Evolutionary conservation across 2,888 invertebrate species (phyloP), one percentile per base, ranked within the genome.

Genomic region (Drosophila diplacantha): DNA sequence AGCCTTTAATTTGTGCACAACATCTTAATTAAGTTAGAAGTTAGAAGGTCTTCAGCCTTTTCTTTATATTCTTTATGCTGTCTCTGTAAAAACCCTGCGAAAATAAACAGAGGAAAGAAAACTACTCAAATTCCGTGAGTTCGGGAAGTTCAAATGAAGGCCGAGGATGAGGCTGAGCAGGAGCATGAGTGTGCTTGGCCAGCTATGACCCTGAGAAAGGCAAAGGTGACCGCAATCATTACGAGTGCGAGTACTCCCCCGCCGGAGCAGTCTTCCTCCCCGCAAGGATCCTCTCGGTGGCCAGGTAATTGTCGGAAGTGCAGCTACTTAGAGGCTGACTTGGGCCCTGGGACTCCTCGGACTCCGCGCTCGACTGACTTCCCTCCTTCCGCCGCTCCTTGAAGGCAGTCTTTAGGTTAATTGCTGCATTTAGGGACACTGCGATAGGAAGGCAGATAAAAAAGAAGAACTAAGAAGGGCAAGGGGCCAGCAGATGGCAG

Each of bases 181-280:
- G 9, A 11, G 9, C 37, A 50, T 66, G 68, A 31, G 14, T 8
- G 20, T 46, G 44, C 44, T 49, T 71, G 77, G 71, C 78, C 67
- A 83, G 68, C 78, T 81, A 81, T 78, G 78, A 81, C 78, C 65
- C 78, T 79, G 83, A 83, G 78, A 83, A 60, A 3, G 38, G 20
- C 67, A 38, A 35, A 34, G 56, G 60, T 60, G 74, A 79, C 78
- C 78, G 78, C 83, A 79, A 83, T 83, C 78, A 81, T 79, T 79
- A 69, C 66, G 44, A 44, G 20, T 11, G 20, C 58, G 29, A 58
- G 16, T 52, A 55, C 63, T 18, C 77, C 74, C 77, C 71, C 83
- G 65, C 70, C 26, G 20, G 16, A 65, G 61, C 26, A 29, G 53
- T 37, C 26, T 29, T 31, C 46, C 41, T 11, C 46, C 44, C 18